These are phyloP conservation scores for Melieria crassipennis DNA, from an alignment of 2,888 invertebrate species.

Conservation along the genomic window DNA sequence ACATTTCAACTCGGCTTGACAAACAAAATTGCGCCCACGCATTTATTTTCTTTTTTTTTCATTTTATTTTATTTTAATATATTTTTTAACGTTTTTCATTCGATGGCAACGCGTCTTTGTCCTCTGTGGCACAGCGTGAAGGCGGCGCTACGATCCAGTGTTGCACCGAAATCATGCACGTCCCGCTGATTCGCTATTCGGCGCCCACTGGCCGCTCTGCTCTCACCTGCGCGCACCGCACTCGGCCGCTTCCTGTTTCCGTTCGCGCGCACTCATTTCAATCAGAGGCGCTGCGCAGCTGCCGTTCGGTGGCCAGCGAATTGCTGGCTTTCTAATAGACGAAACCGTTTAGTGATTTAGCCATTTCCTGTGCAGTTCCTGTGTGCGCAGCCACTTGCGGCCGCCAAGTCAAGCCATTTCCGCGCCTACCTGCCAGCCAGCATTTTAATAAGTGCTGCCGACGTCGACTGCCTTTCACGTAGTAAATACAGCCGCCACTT, in stretches of 20 bases:
- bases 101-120: too few species aligned
- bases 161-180: too few species aligned
- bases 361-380: conserved; percentile 30
- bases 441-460: conserved; percentile 19
- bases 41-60: conserved; percentile 6
- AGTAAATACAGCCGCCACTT: not conserved
- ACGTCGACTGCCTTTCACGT: not conserved
- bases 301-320: not conserved
- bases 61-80: not conserved
- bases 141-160: too few species aligned
- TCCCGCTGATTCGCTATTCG: too few species aligned
- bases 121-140: too few species aligned
- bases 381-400: conserved; percentile 13
- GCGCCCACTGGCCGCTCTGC: too few species aligned
- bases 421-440: conserved; percentile 24
- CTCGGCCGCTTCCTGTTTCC: conserved; percentile 23
- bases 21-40: conserved; percentile 9
- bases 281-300: conserved; percentile 7
- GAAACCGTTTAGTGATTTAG: conserved; percentile 22
- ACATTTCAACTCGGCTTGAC: conserved; percentile 20
- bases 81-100: not conserved
- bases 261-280: conserved; percentile 21
- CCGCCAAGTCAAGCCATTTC: conserved; percentile 18
- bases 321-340: not conserved
- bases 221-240: too few species aligned